These are phyloP conservation scores for Drosophila anomelani DNA, from an alignment of 2,888 invertebrate species.

Conservation along the genomic window DNA sequence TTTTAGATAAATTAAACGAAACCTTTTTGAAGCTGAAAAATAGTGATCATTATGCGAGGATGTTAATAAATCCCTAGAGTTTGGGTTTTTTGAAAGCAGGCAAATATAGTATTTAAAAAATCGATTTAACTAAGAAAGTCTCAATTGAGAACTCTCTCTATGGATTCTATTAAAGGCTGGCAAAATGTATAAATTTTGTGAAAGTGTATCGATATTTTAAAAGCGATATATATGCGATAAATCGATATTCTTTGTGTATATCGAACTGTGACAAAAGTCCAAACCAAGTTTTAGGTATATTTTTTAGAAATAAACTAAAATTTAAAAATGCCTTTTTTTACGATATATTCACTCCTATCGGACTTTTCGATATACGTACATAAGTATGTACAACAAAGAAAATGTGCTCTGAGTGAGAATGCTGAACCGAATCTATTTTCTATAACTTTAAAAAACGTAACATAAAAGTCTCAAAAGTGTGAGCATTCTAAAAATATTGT, in stretches of 20 bases:
- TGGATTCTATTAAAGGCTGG: too few relatives aligned
- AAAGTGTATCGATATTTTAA: not conserved
- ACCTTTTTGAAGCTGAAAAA: slow-evolving; percentile 30
- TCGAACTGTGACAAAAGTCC: not conserved
- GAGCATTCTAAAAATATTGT: too few relatives aligned
- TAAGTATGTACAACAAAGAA: too few relatives aligned
- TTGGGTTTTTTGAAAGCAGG: not conserved
- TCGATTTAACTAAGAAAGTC: too few relatives aligned
- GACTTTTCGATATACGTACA: too few relatives aligned
- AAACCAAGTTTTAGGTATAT: not conserved
- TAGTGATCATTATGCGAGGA: not conserved
- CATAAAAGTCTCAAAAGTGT: too few relatives aligned
- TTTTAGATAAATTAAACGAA: slow-evolving; percentile 21
- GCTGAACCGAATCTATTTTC: too few relatives aligned
- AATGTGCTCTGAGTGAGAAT: too few relatives aligned
- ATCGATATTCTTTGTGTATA: not conserved
- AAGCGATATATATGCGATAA: not conserved
- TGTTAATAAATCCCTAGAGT: not conserved
- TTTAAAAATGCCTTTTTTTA: not conserved
- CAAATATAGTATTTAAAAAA: not conserved
- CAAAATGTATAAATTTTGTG: too few relatives aligned
- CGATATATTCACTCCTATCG: too few relatives aligned
- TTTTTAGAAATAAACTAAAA: not conserved
- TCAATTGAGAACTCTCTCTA: too few relatives aligned
- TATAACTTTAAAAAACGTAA: too few relatives aligned